Base-by-base conservation (phyloP, 2,888 invertebrate genomes). In the Phanerotoma sp. region DNA sequence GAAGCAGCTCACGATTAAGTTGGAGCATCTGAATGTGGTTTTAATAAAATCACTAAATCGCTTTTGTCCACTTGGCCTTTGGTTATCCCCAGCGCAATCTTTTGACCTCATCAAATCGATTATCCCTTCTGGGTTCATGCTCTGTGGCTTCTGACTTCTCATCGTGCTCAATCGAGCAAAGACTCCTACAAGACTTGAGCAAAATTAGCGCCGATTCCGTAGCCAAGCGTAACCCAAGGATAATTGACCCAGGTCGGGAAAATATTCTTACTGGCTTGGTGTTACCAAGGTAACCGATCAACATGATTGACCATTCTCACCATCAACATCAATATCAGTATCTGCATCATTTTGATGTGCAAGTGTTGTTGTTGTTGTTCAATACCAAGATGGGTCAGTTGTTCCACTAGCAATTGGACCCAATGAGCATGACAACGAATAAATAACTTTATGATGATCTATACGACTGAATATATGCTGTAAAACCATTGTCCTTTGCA, bases 361-460 rank as follows among this genome's bases (percentile, higher is more conserved):
- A n/a, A n/a, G n/a, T n/a, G n/a, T n/a, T n/a, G n/a, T n/a, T n/a
- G n/a, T n/a, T n/a, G n/a, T n/a, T n/a, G n/a, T n/a, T n/a, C n/a
- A n/a, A n/a, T n/a, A n/a, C n/a, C n/a, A n/a, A 25, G 51, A 22
- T 51, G 44, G 51, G 44, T 51, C 51, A 51, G 44, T 44, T 51
- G 33, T 21, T 42, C 35, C 44, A 18, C n/a, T n/a, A n/a, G n/a
- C n/a, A n/a, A n/a, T n/a, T n/a, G n/a, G 35, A 51, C 30, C 42
- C 44, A 51, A 15, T 35, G 44, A 44, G 51, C 51, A 44, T 51
- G 35, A 51, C 51, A 44, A 20, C 32, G 16, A 50, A 50, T 41
- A 50, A 41, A 50, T 32, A 20, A 20, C 38, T 38, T 38, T 38
- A 38, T 38, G 38, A 38, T 38, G 38, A 38, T 38, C 38, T 38